phyloP scores from a whole-genome alignment of 2,888 invertebrate genomes.

The Atethmia centrago region DNA sequence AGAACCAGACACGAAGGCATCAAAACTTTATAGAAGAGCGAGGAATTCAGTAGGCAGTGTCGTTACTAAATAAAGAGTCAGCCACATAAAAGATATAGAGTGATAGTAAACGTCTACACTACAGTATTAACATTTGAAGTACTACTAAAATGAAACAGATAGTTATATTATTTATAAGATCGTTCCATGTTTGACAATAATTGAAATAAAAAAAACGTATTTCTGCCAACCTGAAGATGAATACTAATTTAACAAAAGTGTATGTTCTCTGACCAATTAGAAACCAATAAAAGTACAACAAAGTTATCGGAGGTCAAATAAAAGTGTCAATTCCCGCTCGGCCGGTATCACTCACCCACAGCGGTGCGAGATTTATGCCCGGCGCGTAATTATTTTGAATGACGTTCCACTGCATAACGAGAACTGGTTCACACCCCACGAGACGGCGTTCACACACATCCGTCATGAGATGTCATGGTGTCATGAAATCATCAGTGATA shows the following conservation, averaged over 20 bases:
- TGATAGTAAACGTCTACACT: background rate
- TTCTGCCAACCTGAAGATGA: background rate
- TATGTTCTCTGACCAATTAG: conserved; percentile 6
- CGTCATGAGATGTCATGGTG: too few relatives aligned
- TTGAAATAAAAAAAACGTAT: background rate
- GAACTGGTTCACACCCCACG: conserved; percentile 27
- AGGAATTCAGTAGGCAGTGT: background rate
- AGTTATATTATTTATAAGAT: background rate
- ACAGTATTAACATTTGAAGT: background rate
- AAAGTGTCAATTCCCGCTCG: conserved; percentile 39
- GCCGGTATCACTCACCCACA: conserved; percentile 47
- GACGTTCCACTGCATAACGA: conserved; percentile 16
- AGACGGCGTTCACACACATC: background rate
- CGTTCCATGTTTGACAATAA: background rate
- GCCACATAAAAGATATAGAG: too few relatives aligned
- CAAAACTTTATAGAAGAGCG: background rate
- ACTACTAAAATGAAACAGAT: background rate
- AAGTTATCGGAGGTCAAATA: conserved; percentile 46
- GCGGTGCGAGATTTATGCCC: conserved; percentile 56
- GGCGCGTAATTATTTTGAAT: conserved; percentile 42
- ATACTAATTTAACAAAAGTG: background rate
- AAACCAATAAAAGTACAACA: conserved; percentile 13
- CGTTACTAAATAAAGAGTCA: background rate
- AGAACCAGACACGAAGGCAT: background rate
- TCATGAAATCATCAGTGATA: background rate